Base-by-base conservation (phyloP, 1,140 invertebrate species). In the Pygmarrhopalites habei region DNA sequence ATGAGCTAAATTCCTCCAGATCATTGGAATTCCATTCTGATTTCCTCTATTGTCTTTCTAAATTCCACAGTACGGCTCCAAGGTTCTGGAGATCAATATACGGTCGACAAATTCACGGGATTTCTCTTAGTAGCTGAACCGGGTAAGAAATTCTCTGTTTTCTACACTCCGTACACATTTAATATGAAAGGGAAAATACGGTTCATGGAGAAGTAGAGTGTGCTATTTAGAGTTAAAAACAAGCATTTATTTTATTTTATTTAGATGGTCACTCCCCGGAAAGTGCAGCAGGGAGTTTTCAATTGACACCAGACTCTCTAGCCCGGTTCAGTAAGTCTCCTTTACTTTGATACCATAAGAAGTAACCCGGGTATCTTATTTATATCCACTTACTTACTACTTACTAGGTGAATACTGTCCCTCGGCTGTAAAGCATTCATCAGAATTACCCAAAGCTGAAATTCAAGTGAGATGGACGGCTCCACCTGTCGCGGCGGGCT, bases 381-480 rank as follows among this genome's bases (percentile, higher is more conserved):
- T n/a, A n/a, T n/a, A n/a, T n/a, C n/a, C n/a, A n/a, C n/a, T n/a
- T n/a, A n/a, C n/a, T n/a, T n/a, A n/a, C n/a, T n/a, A n/a, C n/a
- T n/a, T n/a, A n/a, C n/a, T n/a, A n/a, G n/a, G n/a, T n/a, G 79
- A 80, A 53, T 78, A 77, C 59, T 80, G 81, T 67, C 73, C 76
- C 15, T 76, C 80, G 65, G 78, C 79, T 44, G 77, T 82, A 2
- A 78, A 75, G 5, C 79, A 83, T 57, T 76, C 80, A 2, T 79
- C 81, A 15, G 72, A 76, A 28, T 68, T 79, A 19, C 74, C 77
- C 19, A 82, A 82, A 62, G 74, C 77, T n/a, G 78, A 82, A 58
- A 76, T 82, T 14, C 74, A 79, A 62, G 77, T 82, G 1, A 71
- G 79, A 23, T 82, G 81, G 81, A 77, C 74, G n/a, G 81, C 81